Evolutionary conservation across 2,113 vertebrate genomes (phyloP).

Genomic region (human): DNA sequence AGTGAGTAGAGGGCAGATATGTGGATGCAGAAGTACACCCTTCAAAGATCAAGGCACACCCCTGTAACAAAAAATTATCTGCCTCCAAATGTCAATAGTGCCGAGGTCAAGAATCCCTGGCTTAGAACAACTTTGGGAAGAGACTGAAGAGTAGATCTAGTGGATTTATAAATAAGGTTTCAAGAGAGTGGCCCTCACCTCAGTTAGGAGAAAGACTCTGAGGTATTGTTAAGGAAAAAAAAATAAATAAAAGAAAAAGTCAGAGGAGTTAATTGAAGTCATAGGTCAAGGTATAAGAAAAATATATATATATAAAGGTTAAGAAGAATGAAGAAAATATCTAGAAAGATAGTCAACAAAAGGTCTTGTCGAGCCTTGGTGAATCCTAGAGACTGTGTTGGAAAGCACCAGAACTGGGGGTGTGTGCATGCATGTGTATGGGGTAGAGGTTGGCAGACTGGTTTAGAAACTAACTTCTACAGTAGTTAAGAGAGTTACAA

Average conservation of each 20-base stretch:
- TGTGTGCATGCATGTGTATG: background rate
- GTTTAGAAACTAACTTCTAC: background rate
- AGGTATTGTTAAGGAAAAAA: background rate
- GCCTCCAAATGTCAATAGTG: background rate
- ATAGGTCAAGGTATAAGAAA: background rate
- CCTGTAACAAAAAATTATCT: background rate
- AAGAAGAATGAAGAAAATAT: background rate
- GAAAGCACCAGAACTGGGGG: background rate
- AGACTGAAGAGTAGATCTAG: background rate
- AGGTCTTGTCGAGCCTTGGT: background rate
- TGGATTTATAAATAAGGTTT: conserved; percentile 28
- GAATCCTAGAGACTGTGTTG: background rate
- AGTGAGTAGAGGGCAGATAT: background rate
- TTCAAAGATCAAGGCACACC: background rate
- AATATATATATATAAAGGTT: background rate
- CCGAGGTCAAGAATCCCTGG: background rate
- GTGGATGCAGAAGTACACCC: background rate
- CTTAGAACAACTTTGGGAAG: background rate
- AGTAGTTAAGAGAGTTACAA: background rate
- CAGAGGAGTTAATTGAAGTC: background rate
- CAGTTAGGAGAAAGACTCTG: background rate
- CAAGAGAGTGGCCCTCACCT: background rate
- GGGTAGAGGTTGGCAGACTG: background rate
- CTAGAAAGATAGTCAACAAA: background rate
- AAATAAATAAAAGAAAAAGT: background rate